phyloP scores from a whole-genome alignment of 2,888 invertebrate genomes.

The Nematopogon swammerdamellus region DNA sequence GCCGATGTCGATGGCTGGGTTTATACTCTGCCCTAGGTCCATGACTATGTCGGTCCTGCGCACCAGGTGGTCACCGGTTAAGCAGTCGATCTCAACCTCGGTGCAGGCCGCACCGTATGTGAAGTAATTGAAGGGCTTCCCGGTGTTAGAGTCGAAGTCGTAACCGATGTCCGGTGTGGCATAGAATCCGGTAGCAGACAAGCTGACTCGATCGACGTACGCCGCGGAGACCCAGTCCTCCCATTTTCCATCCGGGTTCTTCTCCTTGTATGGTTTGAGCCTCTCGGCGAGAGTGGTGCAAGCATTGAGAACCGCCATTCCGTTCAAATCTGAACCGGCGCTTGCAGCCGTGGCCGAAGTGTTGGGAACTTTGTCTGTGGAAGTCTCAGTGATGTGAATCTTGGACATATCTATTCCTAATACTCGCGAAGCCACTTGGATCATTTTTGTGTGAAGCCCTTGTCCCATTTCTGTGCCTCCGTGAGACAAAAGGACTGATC shows the following conservation, averaged over 20 bases:
- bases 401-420: slow-evolving; percentile 67
- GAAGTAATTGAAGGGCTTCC: slow-evolving; percentile 77
- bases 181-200: slow-evolving; percentile 83
- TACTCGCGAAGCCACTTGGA: slow-evolving; percentile 79
- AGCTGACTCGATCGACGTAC: slow-evolving; percentile 70
- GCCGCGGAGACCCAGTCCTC: slow-evolving; percentile 78
- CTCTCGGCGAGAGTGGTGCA: slow-evolving; percentile 72
- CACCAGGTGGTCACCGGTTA: slow-evolving; percentile 91
- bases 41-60: slow-evolving; percentile 91
- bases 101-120: slow-evolving; percentile 84
- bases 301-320: slow-evolving; percentile 85
- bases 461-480: slow-evolving; percentile 98
- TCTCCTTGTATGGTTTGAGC: slow-evolving; percentile 69
- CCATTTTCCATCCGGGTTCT: slow-evolving; percentile 78
- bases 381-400: slow-evolving; percentile 79
- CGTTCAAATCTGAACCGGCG: slow-evolving; percentile 85
- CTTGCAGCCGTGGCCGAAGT: slow-evolving; percentile 89
- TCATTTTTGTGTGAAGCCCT: slow-evolving; percentile 94
- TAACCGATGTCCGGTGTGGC: slow-evolving; percentile 73
- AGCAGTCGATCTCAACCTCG: slow-evolving; percentile 90
- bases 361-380: slow-evolving; percentile 90
- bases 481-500: slow-evolving; percentile 84
- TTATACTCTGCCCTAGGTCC: slow-evolving; percentile 93
- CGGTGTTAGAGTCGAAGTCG: slow-evolving; percentile 65
- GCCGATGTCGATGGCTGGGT: slow-evolving; percentile 95